Evolutionary conservation across 2,113 vertebrate species (phyloP).

Genomic region (Apistogramma diplotaenia): DNA sequence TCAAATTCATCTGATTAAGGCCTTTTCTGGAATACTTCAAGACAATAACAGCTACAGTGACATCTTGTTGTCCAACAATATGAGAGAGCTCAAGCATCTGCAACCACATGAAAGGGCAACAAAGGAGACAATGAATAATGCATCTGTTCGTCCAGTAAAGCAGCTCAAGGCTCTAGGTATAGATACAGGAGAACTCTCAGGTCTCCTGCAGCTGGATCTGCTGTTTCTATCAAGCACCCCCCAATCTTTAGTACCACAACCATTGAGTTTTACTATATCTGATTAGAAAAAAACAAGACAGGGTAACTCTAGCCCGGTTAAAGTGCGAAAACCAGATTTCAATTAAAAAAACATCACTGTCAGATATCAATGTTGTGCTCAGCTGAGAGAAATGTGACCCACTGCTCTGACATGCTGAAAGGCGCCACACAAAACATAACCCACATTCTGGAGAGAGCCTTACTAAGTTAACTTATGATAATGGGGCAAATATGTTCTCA

Average conservation of each 20-base stretch:
- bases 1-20: slow-evolving; percentile 36
- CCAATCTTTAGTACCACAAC: not conserved
- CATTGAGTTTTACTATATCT: not conserved
- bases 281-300: not conserved
- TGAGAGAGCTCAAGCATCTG: not conserved
- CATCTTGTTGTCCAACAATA: slow-evolving; percentile 14
- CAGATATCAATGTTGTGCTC: not conserved
- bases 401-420: not conserved
- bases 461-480: slow-evolving; percentile 2
- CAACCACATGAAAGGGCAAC: slow-evolving; percentile 13
- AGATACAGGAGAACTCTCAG: not conserved
- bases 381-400: not conserved
- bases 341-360: not conserved
- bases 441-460: not conserved
- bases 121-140: slow-evolving; percentile 40
- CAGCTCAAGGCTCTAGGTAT: slow-evolving; percentile 21
- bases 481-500: slow-evolving; percentile 6
- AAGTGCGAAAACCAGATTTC: not conserved
- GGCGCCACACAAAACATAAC: not conserved
- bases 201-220: slow-evolving; percentile 29
- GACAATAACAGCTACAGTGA: slow-evolving; percentile 13
- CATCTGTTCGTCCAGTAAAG: slow-evolving; percentile 60
- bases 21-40: not conserved
- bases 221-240: slow-evolving; percentile 33
- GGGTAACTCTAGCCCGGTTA: not conserved